Base-by-base conservation (phyloP, 2,888 invertebrate species). In the Piscicola geometra region DNA sequence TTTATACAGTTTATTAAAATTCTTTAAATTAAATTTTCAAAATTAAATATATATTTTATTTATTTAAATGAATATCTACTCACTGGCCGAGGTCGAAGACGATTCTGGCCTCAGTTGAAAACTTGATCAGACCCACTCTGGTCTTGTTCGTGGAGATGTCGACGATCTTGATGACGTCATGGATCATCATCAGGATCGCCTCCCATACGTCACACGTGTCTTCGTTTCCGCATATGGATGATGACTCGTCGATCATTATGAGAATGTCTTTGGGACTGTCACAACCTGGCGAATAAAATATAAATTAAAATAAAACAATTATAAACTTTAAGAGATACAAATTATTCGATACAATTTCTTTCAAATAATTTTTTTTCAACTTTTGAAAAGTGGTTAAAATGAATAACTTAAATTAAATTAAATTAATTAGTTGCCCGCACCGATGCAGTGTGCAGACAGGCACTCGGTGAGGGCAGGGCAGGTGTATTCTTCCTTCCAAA, bases 71-170 rank as follows among this genome's bases (percentile, higher is more conserved):
- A n/a, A n/a, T 64, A 9, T 9, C 9, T 15, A 67, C 68, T 67
- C 28, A 67, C 68, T 67, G 68, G 5, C 33, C 32, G 30, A 67
- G 35, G n/a, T 67, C 68, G 35, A 67, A 67, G 21, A 67, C 68
- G 2, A 67, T 32, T 67, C 68, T 67, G 28, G 68, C 68, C 3
- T 35, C 32, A 35, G 68, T 33, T 2, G 33, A 32, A 32, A 28
- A 67, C 68, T 67, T 67, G 2, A 67, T 28, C 33, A 67, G 35
- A 35, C 68, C 68, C 33, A 67, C 3, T 32, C 68, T 32, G 35
- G 68, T 67, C 30, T 67, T 67, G 68, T 67, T 67, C 35, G 12
- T 67, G 15, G 68, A 32, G 5, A 67, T 35, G 30, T 67, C 30
- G 5, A 67, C 68, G 18, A 33, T 67, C 30, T 67, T 67, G 68